phyloP scores from a whole-genome alignment of 2,113 vertebrate species.

The Todiramphus saurophagus region DNA sequence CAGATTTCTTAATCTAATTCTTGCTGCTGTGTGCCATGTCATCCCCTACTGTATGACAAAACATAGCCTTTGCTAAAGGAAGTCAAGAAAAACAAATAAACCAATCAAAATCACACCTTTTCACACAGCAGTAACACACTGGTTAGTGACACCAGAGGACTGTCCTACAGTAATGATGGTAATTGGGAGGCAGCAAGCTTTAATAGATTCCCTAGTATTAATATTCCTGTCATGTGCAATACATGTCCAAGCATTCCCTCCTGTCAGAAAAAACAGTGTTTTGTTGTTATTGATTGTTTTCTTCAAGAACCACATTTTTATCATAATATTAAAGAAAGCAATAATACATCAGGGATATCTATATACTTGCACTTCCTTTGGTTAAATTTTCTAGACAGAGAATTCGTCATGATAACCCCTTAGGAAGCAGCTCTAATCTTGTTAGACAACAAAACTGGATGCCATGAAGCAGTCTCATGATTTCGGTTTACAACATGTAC shows the following conservation, averaged over 20 bases:
- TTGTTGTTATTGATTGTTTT: neutral
- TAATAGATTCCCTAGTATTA: neutral
- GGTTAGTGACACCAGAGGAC: neutral
- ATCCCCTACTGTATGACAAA: neutral
- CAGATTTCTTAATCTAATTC: neutral
- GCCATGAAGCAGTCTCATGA: neutral
- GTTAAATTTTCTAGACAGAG: neutral
- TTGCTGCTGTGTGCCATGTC: neutral
- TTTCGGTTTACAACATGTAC: neutral
- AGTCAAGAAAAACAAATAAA: neutral
- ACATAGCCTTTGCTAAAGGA: neutral
- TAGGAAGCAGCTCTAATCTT: neutral
- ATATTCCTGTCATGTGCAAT: neutral
- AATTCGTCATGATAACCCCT: neutral
- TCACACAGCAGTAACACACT: fast-evolving
- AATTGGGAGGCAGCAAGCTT: neutral
- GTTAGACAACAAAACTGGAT: neutral
- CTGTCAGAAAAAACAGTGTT: neutral
- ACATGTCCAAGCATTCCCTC: neutral
- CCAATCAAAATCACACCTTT: neutral
- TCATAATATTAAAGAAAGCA: neutral
- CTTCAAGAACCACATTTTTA: neutral
- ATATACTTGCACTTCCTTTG: neutral
- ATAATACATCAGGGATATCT: neutral
- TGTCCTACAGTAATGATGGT: neutral